Evolutionary conservation across 2,888 invertebrate genomes (phyloP).

Genomic region (Calameuta idolon): DNA sequence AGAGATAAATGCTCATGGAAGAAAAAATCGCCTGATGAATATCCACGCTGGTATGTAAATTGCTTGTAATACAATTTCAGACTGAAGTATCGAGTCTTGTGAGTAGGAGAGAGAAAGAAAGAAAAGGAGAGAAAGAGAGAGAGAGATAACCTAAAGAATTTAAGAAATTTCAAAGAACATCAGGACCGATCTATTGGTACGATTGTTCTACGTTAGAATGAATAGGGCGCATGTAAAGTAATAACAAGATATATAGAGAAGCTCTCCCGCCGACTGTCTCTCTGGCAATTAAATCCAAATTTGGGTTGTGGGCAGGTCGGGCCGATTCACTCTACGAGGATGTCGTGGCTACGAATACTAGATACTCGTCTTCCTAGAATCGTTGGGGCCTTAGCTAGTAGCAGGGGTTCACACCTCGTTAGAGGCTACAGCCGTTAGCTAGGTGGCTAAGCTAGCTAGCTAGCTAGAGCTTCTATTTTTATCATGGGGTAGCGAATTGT

Average conservation of each 20-base stretch:
- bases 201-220: not conserved
- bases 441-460: constrained; percentile 58
- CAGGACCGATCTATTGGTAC: not conserved
- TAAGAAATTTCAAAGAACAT: not conserved
- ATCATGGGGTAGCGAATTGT: constrained; percentile 65
- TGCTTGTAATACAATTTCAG: not conserved
- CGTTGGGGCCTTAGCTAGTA: not conserved
- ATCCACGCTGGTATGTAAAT: not conserved
- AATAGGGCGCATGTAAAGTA: not conserved
- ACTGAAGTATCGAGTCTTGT: not conserved
- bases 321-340: not conserved
- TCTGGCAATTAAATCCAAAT: not conserved
- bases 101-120: not conserved
- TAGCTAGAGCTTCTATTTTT: constrained; percentile 65
- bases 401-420: not conserved
- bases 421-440: constrained; percentile 18
- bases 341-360: not conserved
- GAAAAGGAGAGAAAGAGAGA: too few relatives aligned
- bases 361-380: constrained; percentile 2
- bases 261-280: not conserved
- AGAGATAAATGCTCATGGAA: not conserved
- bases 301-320: not conserved
- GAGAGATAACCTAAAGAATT: not conserved
- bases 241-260: not conserved
- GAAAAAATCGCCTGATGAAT: not conserved